Percentiles rank a stretch among this genome's conserved stretches.
Evolutionary conservation across 2,113 vertebrate species (phyloP).

Genomic region (Misgurnus mizolepis): DNA sequence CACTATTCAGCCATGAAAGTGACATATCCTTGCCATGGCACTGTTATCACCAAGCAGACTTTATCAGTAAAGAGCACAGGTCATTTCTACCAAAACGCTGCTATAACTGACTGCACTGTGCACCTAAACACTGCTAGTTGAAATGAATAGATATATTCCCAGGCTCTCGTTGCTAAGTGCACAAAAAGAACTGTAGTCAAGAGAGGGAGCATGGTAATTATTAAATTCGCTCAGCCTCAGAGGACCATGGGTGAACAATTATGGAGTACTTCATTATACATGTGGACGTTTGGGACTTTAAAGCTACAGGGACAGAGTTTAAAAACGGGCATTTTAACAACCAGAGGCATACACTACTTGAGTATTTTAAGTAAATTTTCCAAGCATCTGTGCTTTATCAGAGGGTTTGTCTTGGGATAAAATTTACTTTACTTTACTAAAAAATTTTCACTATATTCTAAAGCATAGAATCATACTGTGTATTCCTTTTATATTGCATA

Average conservation of each 20-base stretch:
- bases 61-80: background rate
- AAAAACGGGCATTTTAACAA: constrained; percentile 2
- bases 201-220: constrained; percentile 26
- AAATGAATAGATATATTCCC: constrained; percentile 33
- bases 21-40: constrained; percentile 7
- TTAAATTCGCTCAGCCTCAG: constrained; percentile 26
- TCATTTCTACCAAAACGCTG: background rate
- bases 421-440: too few relatives aligned
- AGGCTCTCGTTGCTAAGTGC: constrained; percentile 30
- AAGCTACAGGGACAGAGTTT: constrained; percentile 6
- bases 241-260: constrained; percentile 13
- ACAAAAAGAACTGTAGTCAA: constrained; percentile 12
- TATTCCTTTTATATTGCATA: too few relatives aligned
- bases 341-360: too few relatives aligned
- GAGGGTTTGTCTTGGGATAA: too few relatives aligned
- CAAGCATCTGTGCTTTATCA: too few relatives aligned
- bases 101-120: background rate
- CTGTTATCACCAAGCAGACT: constrained; percentile 9
- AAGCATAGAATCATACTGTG: too few relatives aligned
- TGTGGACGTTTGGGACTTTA: constrained; percentile 27
- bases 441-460: too few relatives aligned
- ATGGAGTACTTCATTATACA: constrained; percentile 17
- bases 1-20: constrained; percentile 33
- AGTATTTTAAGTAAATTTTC: too few relatives aligned
- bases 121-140: background rate